A percentile compares a stretch with the other conserved stretches of the same genome.
phyloP scores from a whole-genome alignment of 2,113 vertebrate species.

The human (Homo sapiens) region GRCh38 chr1:67653001-67653500 shows the following conservation, averaged over 20 bases:
- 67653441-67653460: neutral
- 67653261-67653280: neutral
- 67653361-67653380: neutral
- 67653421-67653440: neutral
- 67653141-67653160: neutral
- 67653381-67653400: neutral
- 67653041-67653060: constrained; percentile 21
- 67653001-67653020: constrained; percentile 52
- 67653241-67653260: neutral
- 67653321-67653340: neutral
- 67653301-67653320: neutral
- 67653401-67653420: neutral
- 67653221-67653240: neutral
- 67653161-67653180: neutral
- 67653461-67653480: neutral
- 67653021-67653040: constrained; percentile 54
- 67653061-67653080: neutral
- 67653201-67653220: neutral
- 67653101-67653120: neutral
- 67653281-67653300: neutral
- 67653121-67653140: neutral
- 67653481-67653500: neutral
- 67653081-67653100: neutral
- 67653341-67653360: neutral
- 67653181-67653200: rapidly evolving